phyloP scores from a whole-genome alignment of 2,888 invertebrate species.

The Tortrix viridana region DNA sequence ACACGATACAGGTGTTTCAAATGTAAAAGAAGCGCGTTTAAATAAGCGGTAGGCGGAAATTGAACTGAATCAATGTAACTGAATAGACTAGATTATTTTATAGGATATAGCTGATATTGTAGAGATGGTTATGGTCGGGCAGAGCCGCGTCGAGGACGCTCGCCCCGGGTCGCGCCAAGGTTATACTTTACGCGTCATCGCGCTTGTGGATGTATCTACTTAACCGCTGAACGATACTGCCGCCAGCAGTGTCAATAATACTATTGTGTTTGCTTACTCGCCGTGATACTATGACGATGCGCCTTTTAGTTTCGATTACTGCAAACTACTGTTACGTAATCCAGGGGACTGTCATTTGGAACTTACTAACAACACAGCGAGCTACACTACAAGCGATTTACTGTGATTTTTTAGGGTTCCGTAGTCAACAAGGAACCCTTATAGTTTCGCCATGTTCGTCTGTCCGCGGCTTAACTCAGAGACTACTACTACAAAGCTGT shows the following conservation, averaged over 20 bases:
- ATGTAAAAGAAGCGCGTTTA: neutral
- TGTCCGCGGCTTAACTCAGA: no score
- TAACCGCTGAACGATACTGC: conserved; percentile 27
- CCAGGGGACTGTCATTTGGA: neutral
- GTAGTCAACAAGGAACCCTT: no score
- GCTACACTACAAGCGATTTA: no score
- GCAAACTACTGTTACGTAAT: neutral
- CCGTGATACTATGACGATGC: conserved; percentile 23
- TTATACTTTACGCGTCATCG: conserved; percentile 74
- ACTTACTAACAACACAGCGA: no score
- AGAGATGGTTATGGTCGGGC: conserved; percentile 64
- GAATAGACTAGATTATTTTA: conserved; percentile 20
- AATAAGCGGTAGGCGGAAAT: conserved; percentile 12
- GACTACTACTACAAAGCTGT: no score
- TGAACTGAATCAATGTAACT: conserved; percentile 9
- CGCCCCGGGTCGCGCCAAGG: conserved; percentile 74
- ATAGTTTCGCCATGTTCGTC: no score
- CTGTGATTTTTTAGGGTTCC: no score
- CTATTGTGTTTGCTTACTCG: conserved; percentile 33
- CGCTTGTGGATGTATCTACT: conserved; percentile 46
- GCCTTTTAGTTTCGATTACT: conserved; percentile 14
- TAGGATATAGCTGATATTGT: conserved; percentile 5
- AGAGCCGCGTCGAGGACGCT: conserved; percentile 63
- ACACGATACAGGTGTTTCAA: neutral
- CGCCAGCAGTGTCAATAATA: conserved; percentile 19